Conservation (phyloP, 1,140 invertebrate genomes). For the Macrotrachela quadricornifera region DNA sequence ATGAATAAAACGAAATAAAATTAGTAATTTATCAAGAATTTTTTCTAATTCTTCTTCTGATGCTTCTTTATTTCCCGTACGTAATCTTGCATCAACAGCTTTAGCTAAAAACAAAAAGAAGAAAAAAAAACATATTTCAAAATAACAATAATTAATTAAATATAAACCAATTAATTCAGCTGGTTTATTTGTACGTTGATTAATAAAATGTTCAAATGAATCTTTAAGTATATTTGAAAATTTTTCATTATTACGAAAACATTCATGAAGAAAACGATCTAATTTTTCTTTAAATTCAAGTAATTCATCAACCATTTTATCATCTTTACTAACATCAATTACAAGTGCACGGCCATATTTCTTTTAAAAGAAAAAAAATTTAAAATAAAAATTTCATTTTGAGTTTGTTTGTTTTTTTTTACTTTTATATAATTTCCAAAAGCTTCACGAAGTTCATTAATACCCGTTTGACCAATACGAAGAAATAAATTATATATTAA, state of each 20-base stretch:
- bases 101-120: slow-evolving; percentile 62
- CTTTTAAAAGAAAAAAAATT: too few species aligned
- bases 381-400: not conserved
- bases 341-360: not conserved
- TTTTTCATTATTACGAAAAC: slow-evolving; percentile 81
- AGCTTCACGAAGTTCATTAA: slow-evolving; percentile 59
- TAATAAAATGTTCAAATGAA: slow-evolving; percentile 92
- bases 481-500: slow-evolving; percentile 68
- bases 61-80: slow-evolving; percentile 88
- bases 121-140: slow-evolving; percentile 10
- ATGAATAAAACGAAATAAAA: slow-evolving; percentile 92
- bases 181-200: slow-evolving; percentile 90
- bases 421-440: slow-evolving; percentile 90
- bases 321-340: not conserved
- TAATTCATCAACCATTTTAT: slow-evolving; percentile 5
- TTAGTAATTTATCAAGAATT: slow-evolving; percentile 93
- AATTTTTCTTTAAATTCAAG: slow-evolving; percentile 86
- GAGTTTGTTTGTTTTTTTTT: slow-evolving; percentile 10
- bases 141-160: not conserved
- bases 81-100: slow-evolving; percentile 85
- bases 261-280: slow-evolving; percentile 38
- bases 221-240: slow-evolving; percentile 86
- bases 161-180: slow-evolving; percentile 78
- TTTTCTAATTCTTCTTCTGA: slow-evolving; percentile 90
- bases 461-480: slow-evolving; percentile 64